phyloP scores from a whole-genome alignment of 2,888 invertebrate species.

The Ypsolopha sequella region DNA sequence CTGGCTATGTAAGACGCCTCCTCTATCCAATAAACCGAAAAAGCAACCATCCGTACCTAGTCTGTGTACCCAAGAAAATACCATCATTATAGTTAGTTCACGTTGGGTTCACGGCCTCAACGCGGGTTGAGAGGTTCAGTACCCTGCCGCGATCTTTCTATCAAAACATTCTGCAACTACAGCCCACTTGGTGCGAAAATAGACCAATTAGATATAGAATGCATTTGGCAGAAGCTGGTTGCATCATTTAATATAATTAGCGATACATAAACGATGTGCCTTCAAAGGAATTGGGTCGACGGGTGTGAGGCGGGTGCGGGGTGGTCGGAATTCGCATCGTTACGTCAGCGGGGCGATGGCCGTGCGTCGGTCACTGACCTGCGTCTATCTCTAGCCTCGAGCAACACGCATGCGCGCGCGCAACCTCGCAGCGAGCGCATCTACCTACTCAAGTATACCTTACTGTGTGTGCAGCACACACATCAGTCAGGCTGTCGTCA shows the following conservation, averaged over 20 bases:
- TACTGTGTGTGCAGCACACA: neutral
- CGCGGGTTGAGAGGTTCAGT: neutral
- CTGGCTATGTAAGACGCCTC: no score
- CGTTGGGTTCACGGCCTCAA: neutral
- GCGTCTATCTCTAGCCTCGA: conserved; percentile 54
- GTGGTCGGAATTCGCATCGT: conserved; percentile 63
- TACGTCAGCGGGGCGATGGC: conserved; percentile 66
- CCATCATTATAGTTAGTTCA: neutral
- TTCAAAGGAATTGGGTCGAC: conserved; percentile 66
- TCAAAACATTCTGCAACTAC: neutral
- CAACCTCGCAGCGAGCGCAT: conserved; percentile 3
- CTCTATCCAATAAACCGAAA: no score
- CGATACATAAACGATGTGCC: conserved; percentile 63
- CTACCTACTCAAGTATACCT: neutral
- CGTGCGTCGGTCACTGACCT: conserved; percentile 63
- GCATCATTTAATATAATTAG: conserved; percentile 50
- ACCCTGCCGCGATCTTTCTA: neutral
- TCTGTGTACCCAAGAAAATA: neutral
- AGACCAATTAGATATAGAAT: conserved; percentile 6
- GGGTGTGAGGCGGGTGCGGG: conserved; percentile 25
- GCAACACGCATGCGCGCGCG: conserved; percentile 45
- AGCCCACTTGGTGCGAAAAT: conserved; percentile 2
- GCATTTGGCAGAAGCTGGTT: conserved; percentile 5
- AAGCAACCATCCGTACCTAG: no score
- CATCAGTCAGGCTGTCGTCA: conserved; percentile 7